Base-by-base conservation (phyloP, 1,140 invertebrate genomes). In the Glossosoma conforme region DNA sequence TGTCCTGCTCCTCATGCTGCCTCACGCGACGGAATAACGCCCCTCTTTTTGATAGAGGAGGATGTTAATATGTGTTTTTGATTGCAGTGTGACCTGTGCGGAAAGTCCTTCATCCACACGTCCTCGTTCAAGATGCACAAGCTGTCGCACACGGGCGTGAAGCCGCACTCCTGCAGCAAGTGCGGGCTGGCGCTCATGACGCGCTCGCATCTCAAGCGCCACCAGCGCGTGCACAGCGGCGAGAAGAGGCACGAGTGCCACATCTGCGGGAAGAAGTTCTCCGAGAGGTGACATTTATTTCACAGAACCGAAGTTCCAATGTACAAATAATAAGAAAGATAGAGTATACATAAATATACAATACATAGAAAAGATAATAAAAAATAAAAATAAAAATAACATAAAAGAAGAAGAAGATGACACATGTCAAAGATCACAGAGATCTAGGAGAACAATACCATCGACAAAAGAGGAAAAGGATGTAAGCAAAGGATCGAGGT, bases 71-170 rank as follows among this genome's bases (percentile, higher is more conserved):
- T 49, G 40, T 14, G 59, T 61, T 59, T 57, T 38, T 22, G 54
- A 30, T 67, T 63, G 46, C 68, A 79, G 68, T 85, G 82, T 62
- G 80, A 83, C 61, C 59, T 79, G 40, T 85, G 82, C 70, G 81
- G 80, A 22, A 84, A 84, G 69, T 76, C 79, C 44, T 85, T 84
- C 65, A 70, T 83, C 46, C 81, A 84, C 71, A 82, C 83, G 55
- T 82, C 81, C 30, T 83, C 81, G 10, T 83, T 82, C 65, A 81
- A 81, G 61, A 81, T 82, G 73, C 82, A 84, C 64, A 77, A 74
- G 63, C 64, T 82, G 56, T 78, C 77, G 30, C 81, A 84, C 65
- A 78, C 77, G 25, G 78, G 79, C 19, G 65, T 80, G 54, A 82
- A 83, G 66, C 74, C 76, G 44, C 78, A 81, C 62, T 68, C 77